Evolutionary conservation across 2,888 invertebrate genomes (phyloP), one percentile per base, ranked within the genome.

Genomic region (Allolobophora icterica): DNA sequence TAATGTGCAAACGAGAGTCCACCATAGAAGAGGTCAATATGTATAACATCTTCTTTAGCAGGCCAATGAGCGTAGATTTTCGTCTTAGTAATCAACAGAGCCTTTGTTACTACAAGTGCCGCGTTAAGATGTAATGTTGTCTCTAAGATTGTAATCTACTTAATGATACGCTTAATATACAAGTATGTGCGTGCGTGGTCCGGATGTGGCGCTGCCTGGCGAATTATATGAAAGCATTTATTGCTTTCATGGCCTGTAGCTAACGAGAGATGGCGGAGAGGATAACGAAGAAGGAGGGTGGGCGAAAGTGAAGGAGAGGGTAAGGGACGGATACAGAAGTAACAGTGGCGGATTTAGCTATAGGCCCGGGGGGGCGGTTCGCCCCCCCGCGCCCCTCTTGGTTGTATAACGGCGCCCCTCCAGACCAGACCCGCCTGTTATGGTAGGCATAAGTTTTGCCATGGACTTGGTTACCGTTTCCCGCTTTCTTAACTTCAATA

Each of bases 1-100:
- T 90, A 87, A 90, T 90, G 84, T 84, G 84, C 40, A 90, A 90
- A 84, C 38, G 87, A 40, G 84, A 90, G 40, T 84, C 90, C 11
- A 21, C 21, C 30, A n/a, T 38, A 38, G 84, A 83, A 33, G 34
- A 38, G 38, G 90, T 90, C 13, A 21, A 8, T n/a, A 58, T n/a
- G n/a, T 3, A 71, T 21, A n/a, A 17, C 71, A 71, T 71, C 71
- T n/a, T 71, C 71, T 11, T n/a, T 71, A 71, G 30, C 8, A 8
- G 71, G 13, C 11, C n/a, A 6, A 1, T 71, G 11, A n/a, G n/a
- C 24, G 17, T 52, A 24, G 19, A 52, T 17, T 21, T 21, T 71
- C 71, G 13, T 71, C 71, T 71, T n/a, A 71, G 71, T n/a, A 4
- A n/a, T n/a, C n/a, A n/a, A 71, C 71, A n/a, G 11, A 1, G 8